Base-by-base conservation (phyloP, 2,113 vertebrate genomes). In the Elgaria multicarinata region DNA sequence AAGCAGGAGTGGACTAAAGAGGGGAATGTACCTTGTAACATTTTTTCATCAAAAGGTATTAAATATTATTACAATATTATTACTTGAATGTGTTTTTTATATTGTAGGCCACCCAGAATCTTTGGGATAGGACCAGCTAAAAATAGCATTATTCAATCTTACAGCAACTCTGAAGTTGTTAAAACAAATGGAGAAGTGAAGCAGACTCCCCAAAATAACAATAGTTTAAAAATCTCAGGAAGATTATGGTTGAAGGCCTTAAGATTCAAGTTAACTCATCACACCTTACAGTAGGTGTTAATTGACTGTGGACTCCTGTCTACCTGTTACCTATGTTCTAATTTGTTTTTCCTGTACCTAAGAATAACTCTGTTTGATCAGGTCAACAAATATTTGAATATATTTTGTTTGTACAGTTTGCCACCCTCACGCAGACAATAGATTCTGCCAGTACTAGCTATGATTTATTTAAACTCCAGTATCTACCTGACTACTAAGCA, bases 351-450 rank as follows among this genome's bases (percentile, higher is more conserved):
- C 22, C 36, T 58, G 24, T 13, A 5, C 85, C 50, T 39, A 42
- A 76, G 18, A 1, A 0, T 0, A 31, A 16, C 2, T 62, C 44
- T 28, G 2, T 86, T 55, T 93, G 90, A 87, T 91, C 78, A 90
- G 83, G 55, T n/a, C 77, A 67, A 46, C 12, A 12, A 55, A 92
- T 83, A 82, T 44, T 80, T 39, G 58, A 46, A 78, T 50, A 72
- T 64, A 71, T 72, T 0, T 13, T 53, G 74, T 76, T 92, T 66
- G 55, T 92, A 77, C 64, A 89, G 69, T 86, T 87, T 92, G 83
- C 85, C 94, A 91, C 46, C 62, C 81, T 79, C 50, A 91, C 80
- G 64, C 14, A 4, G 58, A 83, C n/a, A 69, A n/a, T 4, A 0
- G 53, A 64, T 85, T 89, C 88, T 83, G 24, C 36, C 83, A 3